Evolutionary conservation across 2,113 vertebrate genomes (phyloP), one percentile per base, ranked within the genome.

Genomic region (Protomyctophum bolini): DNA sequence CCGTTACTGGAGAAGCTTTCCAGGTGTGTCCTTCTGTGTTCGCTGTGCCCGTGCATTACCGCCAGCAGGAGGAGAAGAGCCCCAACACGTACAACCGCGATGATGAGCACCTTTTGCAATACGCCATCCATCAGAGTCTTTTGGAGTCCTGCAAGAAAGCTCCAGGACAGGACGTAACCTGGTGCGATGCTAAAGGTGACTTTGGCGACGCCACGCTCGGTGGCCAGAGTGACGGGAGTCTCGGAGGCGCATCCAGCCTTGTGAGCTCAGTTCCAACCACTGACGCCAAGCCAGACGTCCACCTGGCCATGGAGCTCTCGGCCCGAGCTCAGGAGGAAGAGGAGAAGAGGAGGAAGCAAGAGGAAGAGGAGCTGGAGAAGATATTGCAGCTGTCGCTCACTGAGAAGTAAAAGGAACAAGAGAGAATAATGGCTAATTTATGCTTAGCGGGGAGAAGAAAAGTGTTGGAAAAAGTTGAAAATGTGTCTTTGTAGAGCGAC

Each of bases 61-160:
- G 93, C 0, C 1, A 93, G 8, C 92, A 97, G 1, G 96, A 97
- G 21, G 95, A 96, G 33, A 6, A 41, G 0, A 94, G 90, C 61
- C 92, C 95, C 60, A 94, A 94, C 46, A 10, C 92, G 58, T 90
- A 94, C 57, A 96, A 94, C 47, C 95, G 98, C 11, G 97, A 99
- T 7, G 97, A 99, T 0, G 97, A 98, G 73, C 94, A 41, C 33
- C 33, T 99, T 75, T 93, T 99, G 91, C 98, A 99, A 94, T 98
- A 95, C 51, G 98, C 97, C 76, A 98, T 99, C 88, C 98, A 98
- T 85, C 98, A 97, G 94, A 99, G 97, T 68, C 83, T 99, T 73
- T 61, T 99, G 84, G 97, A 98, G 68, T 87, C 92, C 29, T 83
- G 63, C 45, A 33, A 33, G 2, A 52, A 66, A 48, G 66, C 21